Conservation (phyloP, 2,113 vertebrate species). For the Ellobius talpinus region DNA sequence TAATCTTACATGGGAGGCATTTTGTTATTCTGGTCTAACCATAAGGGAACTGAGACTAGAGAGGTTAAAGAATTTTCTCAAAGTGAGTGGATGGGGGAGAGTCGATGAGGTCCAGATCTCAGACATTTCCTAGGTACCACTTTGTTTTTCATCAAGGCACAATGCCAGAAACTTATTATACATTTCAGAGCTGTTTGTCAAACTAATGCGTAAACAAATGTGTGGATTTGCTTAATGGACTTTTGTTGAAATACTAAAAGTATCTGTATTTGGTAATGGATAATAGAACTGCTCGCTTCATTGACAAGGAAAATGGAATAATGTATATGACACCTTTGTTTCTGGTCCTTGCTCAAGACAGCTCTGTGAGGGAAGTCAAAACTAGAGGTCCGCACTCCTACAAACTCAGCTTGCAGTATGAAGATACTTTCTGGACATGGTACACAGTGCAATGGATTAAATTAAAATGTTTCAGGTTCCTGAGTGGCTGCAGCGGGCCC, state of each 20-base stretch:
- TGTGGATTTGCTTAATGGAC: not conserved
- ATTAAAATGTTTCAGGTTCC: too few species aligned
- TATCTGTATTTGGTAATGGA: not conserved
- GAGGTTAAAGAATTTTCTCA: conserved; percentile 33
- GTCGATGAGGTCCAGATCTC: not conserved
- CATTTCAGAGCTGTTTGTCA: conserved; percentile 56
- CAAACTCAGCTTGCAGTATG: not conserved
- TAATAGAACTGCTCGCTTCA: not conserved
- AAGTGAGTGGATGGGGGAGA: not conserved
- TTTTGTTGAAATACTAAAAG: conserved; percentile 40
- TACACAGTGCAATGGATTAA: too few species aligned
- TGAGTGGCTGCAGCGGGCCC: too few species aligned
- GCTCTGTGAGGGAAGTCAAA: not conserved
- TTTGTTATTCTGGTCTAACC: conserved; percentile 43
- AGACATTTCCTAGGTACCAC: conserved; percentile 41
- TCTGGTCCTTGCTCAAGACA: not conserved
- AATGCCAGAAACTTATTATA: not conserved
- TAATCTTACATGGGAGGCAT: conserved; percentile 55
- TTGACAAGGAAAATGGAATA: not conserved
- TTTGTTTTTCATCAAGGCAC: conserved; percentile 31
- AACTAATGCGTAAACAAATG: not conserved
- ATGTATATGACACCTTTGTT: not conserved
- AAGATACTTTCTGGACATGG: not conserved
- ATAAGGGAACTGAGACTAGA: conserved; percentile 46
- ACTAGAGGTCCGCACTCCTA: not conserved